A percentile compares a stretch with the other conserved stretches of the same genome.
Evolutionary conservation across 2,113 vertebrate genomes (phyloP).

Genomic region (Atherinomorus stipes): DNA sequence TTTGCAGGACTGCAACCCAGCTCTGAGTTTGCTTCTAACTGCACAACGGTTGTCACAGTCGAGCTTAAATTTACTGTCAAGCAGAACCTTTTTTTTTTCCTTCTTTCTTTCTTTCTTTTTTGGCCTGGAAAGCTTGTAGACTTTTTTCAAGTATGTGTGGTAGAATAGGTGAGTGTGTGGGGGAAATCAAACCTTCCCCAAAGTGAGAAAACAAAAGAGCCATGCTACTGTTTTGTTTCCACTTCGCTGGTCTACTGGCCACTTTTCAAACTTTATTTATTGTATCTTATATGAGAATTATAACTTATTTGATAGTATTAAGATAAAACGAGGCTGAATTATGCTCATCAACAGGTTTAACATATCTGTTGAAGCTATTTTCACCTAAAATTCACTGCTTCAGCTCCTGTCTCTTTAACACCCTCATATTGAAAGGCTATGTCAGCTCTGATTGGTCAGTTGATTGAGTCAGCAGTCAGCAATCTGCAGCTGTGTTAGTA

Average conservation of each 20-base stretch:
- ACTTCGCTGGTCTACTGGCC: slow-evolving; percentile 48
- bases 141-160: slow-evolving; percentile 30
- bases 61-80: slow-evolving; percentile 38
- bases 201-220: slow-evolving; percentile 59
- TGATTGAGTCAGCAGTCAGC: too few relatives aligned
- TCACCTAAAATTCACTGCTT: too few relatives aligned
- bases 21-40: slow-evolving; percentile 26
- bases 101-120: slow-evolving; percentile 42
- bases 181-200: slow-evolving; percentile 52
- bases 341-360: too few relatives aligned
- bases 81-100: slow-evolving; percentile 45
- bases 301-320: too few relatives aligned
- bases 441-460: too few relatives aligned
- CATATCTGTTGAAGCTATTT: too few relatives aligned
- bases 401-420: too few relatives aligned
- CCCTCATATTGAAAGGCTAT: too few relatives aligned
- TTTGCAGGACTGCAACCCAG: slow-evolving; percentile 47
- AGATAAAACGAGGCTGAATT: too few relatives aligned
- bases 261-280: slow-evolving; percentile 50
- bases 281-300: not conserved
- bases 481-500: too few relatives aligned
- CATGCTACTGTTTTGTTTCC: slow-evolving; percentile 40
- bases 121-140: slow-evolving; percentile 34
- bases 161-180: slow-evolving; percentile 31
- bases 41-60: slow-evolving; percentile 42